phyloP scores from a whole-genome alignment of 1,140 invertebrate species.

The Drosophila carrolli region DNA sequence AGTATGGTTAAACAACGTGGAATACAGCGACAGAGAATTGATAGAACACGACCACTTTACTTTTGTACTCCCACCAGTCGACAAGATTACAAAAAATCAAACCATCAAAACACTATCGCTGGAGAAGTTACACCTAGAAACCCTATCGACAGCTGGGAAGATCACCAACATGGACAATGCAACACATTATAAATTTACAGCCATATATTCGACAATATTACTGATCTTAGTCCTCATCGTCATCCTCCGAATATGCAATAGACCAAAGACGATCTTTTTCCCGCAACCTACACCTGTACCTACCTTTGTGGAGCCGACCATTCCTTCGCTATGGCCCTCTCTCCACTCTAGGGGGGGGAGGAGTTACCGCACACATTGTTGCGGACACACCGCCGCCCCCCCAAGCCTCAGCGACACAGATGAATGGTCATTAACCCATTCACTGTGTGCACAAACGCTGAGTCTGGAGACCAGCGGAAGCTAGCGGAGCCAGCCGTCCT shows the following conservation, averaged over 20 bases:
- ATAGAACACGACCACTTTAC: neutral
- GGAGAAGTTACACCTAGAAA: too few relatives aligned
- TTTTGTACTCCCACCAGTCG: neutral
- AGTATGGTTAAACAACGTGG: neutral
- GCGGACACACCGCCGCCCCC: too few relatives aligned
- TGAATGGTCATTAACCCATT: too few relatives aligned
- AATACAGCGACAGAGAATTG: neutral
- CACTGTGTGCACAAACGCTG: too few relatives aligned
- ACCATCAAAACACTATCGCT: neutral
- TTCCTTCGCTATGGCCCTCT: too few relatives aligned
- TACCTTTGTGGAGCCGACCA: neutral
- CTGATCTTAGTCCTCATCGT: neutral
- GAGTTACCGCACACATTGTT: too few relatives aligned
- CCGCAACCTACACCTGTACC: neutral
- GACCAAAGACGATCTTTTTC: neutral
- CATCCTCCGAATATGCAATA: constrained; percentile 1
- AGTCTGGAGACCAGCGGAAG: too few relatives aligned
- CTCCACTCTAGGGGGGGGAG: neutral
- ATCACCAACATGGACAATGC: neutral
- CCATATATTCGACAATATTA: neutral
- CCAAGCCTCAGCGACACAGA: too few relatives aligned
- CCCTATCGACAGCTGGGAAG: too few relatives aligned
- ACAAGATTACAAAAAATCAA: neutral
- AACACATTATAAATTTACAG: neutral
- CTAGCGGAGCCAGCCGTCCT: too few relatives aligned